Conservation (phyloP, 2,888 invertebrate genomes). For the Gerris lacustris region DNA sequence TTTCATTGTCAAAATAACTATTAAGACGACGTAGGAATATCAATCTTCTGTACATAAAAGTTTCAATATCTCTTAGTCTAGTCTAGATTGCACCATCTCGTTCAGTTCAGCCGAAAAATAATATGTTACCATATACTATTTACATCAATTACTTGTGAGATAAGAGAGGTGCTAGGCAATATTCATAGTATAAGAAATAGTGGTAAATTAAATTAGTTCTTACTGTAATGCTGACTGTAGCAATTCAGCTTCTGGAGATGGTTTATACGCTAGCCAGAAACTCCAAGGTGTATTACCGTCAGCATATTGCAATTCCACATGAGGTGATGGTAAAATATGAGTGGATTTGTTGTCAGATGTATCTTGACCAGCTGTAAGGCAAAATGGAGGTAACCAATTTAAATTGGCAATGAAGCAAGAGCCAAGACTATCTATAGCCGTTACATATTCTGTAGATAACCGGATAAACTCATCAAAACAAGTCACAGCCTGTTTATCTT, state of each 20-base stretch:
- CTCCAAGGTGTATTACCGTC: background rate
- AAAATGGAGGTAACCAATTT: background rate
- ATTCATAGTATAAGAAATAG: too few species aligned
- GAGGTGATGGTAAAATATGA: background rate
- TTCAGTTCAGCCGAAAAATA: too few species aligned
- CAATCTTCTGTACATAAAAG: too few species aligned
- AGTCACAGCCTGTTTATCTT: background rate
- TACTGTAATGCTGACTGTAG: background rate
- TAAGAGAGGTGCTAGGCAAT: too few species aligned
- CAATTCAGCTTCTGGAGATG: background rate
- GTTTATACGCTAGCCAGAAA: background rate
- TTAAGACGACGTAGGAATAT: too few species aligned
- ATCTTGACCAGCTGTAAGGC: background rate
- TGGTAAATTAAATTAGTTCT: background rate
- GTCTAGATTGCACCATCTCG: too few species aligned
- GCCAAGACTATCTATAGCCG: background rate
- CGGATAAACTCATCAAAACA: background rate
- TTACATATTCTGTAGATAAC: background rate
- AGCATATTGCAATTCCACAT: slow-evolving; percentile 1
- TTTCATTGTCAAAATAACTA: background rate
- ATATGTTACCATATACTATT: too few species aligned
- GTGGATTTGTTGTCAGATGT: background rate
- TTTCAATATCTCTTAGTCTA: too few species aligned
- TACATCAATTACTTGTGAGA: too few species aligned
- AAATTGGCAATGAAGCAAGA: background rate